These are phyloP conservation scores for Caenorhabditis sp. DNA, from an alignment of 2,888 invertebrate species.

Conservation along the genomic window DNA sequence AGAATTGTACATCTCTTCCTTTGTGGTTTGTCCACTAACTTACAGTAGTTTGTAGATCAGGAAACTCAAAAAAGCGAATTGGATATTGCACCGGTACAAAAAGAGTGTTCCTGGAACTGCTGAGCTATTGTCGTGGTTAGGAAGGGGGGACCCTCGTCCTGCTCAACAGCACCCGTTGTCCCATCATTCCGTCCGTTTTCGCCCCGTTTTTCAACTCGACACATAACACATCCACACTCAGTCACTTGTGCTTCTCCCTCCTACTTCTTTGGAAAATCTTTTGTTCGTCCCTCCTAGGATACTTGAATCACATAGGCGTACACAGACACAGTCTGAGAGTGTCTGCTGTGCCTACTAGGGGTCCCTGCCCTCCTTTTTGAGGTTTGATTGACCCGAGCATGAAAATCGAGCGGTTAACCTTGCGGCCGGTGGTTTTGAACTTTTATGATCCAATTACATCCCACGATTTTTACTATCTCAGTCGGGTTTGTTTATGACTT, in stretches of 20 bases:
- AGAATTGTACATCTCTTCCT: too few species aligned
- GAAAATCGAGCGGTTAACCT: conserved; percentile 24
- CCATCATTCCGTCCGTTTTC: conserved; percentile 26
- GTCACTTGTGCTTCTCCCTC: conserved; percentile 50
- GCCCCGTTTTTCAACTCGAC: conserved; percentile 58
- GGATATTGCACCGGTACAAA: too few species aligned
- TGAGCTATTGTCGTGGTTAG: conserved; percentile 25
- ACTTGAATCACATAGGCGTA: conserved; percentile 52
- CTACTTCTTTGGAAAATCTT: conserved; percentile 54
- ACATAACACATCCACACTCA: conserved; percentile 61
- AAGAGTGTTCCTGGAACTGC: background rate
- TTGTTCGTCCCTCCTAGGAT: conserved; percentile 65
- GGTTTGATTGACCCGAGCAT: background rate
- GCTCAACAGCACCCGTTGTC: background rate
- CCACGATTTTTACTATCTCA: conserved; percentile 10
- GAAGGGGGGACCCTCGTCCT: background rate
- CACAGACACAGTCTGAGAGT: conserved; percentile 59
- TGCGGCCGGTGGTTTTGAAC: background rate
- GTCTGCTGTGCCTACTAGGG: conserved; percentile 44
- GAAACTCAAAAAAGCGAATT: too few species aligned
- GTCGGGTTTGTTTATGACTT: background rate
- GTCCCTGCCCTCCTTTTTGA: background rate
- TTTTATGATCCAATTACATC: conserved; percentile 32
- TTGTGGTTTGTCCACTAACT: too few species aligned
- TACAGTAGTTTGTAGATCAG: too few species aligned